Base-by-base conservation (phyloP, 2,888 invertebrate species). In the Loripinus fragilis region DNA sequence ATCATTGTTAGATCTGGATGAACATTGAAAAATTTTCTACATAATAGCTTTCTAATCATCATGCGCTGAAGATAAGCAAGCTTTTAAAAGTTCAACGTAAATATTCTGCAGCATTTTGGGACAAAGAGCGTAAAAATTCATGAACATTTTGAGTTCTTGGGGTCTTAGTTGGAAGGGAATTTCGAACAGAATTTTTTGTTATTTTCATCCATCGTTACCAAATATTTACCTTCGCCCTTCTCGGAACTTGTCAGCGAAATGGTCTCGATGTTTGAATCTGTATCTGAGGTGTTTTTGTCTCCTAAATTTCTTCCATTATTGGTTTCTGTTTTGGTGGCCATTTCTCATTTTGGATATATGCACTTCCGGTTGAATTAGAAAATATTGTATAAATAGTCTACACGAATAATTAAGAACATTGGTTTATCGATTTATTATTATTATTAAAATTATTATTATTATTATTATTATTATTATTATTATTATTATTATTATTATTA, bases 311-410 rank as follows among this genome's bases (percentile, higher is more conserved):
- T 87, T 75, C 86, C 85, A 71, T 81, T 85, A 71, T 76, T 80
- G 70, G 85, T 86, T 76, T 90, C 90, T 90, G 90, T 90, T 90
- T 90, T 89, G 89, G 90, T 90, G 89, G 89, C 91, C 90, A 90
- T 90, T 79, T 85, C 83, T 85, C 83, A 80, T 60, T 65, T 38
- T 38, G 38, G 38, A 41, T 76, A 80, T 81, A 78, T 78, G 80
- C 65, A 87, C 87, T 89, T 89, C 88, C 89, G 89, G 86, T 81
- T 71, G 33, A 33, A 52, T 35, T 55, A 33, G 28, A 23, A 41
- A 8, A 17, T 45, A 17, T 12, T 20, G 45, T 8, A 3, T 20
- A 17, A 45, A 45, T 45, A 20, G 8, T 15, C 20, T 3, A 8
- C 17, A 3, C 45, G 45, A 8, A 45, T 12, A 20, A 3, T 45